Percentiles rank a stretch among this genome's conserved stretches.
These are phyloP conservation scores for Mormyrops attenuatus DNA, from an alignment of 2,797 vertebrate genomes.

Conservation along the genomic window DNA sequence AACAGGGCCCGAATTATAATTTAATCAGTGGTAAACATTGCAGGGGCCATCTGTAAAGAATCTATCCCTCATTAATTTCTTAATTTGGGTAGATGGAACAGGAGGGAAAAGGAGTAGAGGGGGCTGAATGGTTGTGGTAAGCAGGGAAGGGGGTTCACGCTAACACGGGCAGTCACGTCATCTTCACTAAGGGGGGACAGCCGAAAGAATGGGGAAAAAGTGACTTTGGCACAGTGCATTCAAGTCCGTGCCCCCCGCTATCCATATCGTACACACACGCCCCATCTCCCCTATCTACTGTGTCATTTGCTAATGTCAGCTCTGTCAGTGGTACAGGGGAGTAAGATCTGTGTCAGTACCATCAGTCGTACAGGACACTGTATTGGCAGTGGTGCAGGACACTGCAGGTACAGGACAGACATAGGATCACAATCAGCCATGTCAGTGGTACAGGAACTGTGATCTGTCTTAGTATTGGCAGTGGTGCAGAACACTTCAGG, in stretches of 20 bases:
- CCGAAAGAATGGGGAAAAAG: slow-evolving; percentile 41
- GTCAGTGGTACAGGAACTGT: neutral
- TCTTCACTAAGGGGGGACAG: slow-evolving; percentile 55
- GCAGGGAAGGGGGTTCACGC: slow-evolving; percentile 42
- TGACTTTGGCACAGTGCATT: slow-evolving; percentile 39
- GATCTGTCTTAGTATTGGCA: neutral
- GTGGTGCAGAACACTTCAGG: neutral
- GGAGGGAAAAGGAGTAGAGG: slow-evolving; percentile 41
- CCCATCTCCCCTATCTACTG: neutral
- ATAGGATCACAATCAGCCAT: neutral
- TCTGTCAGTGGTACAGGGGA: neutral
- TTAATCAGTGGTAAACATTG: slow-evolving; percentile 90
- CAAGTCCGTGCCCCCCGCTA: slow-evolving; percentile 23
- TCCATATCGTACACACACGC: slow-evolving; percentile 1
- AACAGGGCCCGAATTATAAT: slow-evolving; percentile 76
- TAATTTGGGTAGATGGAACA: slow-evolving; percentile 81
- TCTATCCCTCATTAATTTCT: slow-evolving; percentile 78
- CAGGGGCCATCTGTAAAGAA: slow-evolving; percentile 69
- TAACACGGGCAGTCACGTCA: slow-evolving; percentile 58
- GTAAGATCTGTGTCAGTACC: neutral
- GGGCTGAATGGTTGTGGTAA: neutral
- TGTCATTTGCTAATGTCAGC: neutral
- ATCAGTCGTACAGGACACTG: neutral
- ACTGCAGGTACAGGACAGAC: neutral
- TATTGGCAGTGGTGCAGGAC: neutral